phyloP scores from a whole-genome alignment of 37 sponge, comb jelly and placozoan genomes.

The Eunapius fragilis region DNA sequence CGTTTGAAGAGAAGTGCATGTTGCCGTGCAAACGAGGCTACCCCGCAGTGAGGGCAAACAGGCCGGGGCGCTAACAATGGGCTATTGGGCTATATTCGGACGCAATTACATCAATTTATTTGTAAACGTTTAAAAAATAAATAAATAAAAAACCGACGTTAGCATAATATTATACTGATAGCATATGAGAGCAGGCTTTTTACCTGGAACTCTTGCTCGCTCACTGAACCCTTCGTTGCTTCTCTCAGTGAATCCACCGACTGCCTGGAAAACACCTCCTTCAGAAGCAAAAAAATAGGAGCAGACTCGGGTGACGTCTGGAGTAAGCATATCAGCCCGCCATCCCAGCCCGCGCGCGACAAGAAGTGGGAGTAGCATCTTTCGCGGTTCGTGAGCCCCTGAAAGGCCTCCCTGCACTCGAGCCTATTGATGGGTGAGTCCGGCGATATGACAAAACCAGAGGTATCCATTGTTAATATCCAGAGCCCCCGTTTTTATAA shows the following conservation, averaged over 20 bases:
- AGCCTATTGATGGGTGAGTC: conserved; percentile 78
- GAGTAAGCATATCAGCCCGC: conserved; percentile 76
- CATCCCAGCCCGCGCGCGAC: conserved; percentile 80
- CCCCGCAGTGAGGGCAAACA: too few species aligned
- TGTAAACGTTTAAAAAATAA: too few species aligned
- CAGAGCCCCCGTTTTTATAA: neutral
- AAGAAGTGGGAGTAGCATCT: conserved; percentile 88
- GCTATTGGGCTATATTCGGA: too few species aligned
- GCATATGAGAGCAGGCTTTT: too few species aligned
- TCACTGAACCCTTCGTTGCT: conserved; percentile 13
- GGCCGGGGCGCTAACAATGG: too few species aligned
- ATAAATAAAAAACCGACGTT: too few species aligned
- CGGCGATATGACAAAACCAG: conserved; percentile 35
- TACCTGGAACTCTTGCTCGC: conserved; percentile 72
- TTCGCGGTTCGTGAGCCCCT: conserved; percentile 66
- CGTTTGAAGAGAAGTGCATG: neutral
- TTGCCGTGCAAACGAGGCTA: neutral
- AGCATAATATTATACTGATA: too few species aligned
- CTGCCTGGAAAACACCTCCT: conserved; percentile 65
- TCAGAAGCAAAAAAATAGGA: conserved; percentile 75
- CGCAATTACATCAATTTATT: too few species aligned
- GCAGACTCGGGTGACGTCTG: conserved; percentile 92
- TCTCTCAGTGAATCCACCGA: conserved; percentile 35
- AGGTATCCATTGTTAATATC: conserved; percentile 11
- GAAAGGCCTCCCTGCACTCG: conserved; percentile 73